Base-by-base conservation (phyloP, 2,888 invertebrate genomes). In the Prosapia bicincta region DNA sequence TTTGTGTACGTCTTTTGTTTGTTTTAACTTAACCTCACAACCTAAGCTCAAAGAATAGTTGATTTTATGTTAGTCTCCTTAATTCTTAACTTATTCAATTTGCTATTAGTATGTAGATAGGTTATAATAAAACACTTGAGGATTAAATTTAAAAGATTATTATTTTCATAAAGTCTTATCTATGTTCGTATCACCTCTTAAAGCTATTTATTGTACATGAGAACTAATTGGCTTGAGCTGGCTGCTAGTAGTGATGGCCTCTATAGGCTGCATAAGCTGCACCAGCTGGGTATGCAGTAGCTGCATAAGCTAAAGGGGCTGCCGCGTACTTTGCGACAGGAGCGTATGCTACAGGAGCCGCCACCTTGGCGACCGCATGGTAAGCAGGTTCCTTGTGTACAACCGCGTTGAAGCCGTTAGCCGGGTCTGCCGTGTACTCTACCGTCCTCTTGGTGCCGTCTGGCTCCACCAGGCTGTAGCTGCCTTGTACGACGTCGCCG, bases 271-370 rank as follows among this genome's bases (percentile, higher is more conserved):
- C 43, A 30, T 30, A 30, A 15, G 69, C 28, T 30, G 69, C 26
- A 23, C 28, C 69, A 7, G 30, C 69, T 26, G 25, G n/a, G 3
- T 80, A 75, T 5, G 13, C 3, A 65, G 81, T 80, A 32, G 81
- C 82, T 54, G 83, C 76, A 68, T 73, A 72, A 54, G 76, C 78
- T 71, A 74, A 77, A 75, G 78, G 77, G 65, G 82, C 80, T 54
- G 81, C 79, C 23, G 81, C 82, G 54, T 54, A 54, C 68, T 72
- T 72, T 69, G 74, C 76, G 74, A 73, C 72, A 68, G 75, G 74
- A 26, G 75, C 68, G 68, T 71, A 76, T 32, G 71, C 69, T 70
- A 77, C 74, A 68, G 78, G 69, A 28, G 69, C 38, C 74, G 71
- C 75, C 26, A 79, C 78, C 66, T 80, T 77, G 23, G 71, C 78